A percentile compares a stretch with the other conserved stretches of the same genome.
Conservation (phyloP, 2,113 vertebrate genomes). For the Anthoscopus minutus region DNA sequence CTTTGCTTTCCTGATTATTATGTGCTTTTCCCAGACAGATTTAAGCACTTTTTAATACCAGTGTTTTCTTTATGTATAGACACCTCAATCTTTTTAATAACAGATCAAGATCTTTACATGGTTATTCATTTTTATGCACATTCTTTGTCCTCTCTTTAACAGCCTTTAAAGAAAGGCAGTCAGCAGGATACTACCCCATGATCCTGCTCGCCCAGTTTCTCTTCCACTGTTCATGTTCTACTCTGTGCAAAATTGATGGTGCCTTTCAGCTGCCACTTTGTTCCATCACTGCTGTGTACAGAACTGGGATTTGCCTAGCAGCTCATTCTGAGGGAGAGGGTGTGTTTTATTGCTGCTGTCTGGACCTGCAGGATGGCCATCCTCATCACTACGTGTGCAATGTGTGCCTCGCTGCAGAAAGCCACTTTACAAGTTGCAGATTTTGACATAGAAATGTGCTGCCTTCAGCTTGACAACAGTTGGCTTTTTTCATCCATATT, state of each 20-base stretch:
- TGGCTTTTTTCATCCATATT: background rate
- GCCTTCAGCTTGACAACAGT: background rate
- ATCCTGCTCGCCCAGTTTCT: background rate
- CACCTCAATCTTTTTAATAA: background rate
- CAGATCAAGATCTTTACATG: background rate
- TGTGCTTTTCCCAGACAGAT: background rate
- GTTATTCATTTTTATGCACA: background rate
- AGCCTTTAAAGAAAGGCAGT: background rate
- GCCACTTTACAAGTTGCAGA: background rate
- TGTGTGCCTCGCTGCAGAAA: background rate
- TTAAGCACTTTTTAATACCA: background rate
- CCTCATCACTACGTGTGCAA: accelerated
- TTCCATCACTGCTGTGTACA: accelerated
- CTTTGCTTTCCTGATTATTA: background rate
- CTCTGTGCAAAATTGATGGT: background rate
- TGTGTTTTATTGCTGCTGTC: background rate
- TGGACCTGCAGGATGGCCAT: accelerated
- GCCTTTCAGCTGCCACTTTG: background rate
- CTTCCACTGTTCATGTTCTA: background rate
- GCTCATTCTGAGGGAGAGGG: background rate
- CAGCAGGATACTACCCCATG: background rate
- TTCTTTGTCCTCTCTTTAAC: background rate
- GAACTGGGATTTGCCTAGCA: background rate
- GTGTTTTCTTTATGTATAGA: background rate
- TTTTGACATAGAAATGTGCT: accelerated